Conservation (phyloP, 2,797 vertebrate genomes). For the Lates japonicus region DNA sequence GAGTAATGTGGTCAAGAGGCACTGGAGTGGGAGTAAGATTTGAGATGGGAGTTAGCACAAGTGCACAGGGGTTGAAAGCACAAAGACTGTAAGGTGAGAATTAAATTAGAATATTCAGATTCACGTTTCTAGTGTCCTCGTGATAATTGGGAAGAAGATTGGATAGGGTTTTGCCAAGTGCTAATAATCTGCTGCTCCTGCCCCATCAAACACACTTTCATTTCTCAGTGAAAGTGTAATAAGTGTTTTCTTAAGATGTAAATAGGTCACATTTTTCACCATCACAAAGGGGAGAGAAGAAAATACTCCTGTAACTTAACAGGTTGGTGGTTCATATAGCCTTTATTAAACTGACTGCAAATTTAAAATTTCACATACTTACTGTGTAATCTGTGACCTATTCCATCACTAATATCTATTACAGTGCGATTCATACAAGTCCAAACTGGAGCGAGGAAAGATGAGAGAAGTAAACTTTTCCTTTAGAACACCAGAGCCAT, state of each 20-base stretch:
- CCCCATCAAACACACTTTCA: constrained; percentile 58
- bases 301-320: neutral
- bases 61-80: constrained; percentile 32
- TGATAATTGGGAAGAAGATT: constrained; percentile 65
- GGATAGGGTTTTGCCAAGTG: constrained; percentile 62
- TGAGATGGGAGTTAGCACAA: constrained; percentile 53
- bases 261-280: constrained; percentile 60
- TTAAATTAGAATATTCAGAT: constrained; percentile 76
- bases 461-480: too few species aligned
- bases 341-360: neutral
- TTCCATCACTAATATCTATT: neutral
- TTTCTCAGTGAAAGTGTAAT: constrained; percentile 61
- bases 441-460: too few species aligned
- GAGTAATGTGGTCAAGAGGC: constrained; percentile 78
- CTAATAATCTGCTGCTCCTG: constrained; percentile 61
- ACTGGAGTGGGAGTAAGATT: constrained; percentile 64
- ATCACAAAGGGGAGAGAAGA: constrained; percentile 23
- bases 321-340: constrained; percentile 2
- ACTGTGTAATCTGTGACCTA: neutral
- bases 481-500: neutral
- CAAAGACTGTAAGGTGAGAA: constrained; percentile 57
- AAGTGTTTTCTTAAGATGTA: constrained; percentile 66
- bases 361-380: neutral
- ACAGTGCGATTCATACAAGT: neutral
- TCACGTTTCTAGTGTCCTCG: constrained; percentile 64